Base-by-base conservation (phyloP, 2,113 vertebrate genomes). In the Callipepla squamata region DNA sequence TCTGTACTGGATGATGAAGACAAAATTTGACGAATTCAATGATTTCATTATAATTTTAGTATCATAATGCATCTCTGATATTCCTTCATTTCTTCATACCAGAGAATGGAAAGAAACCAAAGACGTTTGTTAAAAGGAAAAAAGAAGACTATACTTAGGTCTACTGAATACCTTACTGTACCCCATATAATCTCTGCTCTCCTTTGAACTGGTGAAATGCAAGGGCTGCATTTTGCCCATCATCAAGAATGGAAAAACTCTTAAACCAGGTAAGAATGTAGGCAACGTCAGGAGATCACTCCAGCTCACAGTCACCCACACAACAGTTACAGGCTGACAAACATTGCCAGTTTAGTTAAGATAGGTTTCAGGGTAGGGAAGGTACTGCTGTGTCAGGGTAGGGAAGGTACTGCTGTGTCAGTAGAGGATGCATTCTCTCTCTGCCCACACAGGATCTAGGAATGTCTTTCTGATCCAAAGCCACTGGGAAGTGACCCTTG, bases 21-120 rank as follows among this genome's bases (percentile, higher is more conserved):
- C 38, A 77, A 76, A 90, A 88, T 42, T 67, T 85, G 59, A 93
- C 59, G 1, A 91, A 87, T 93, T 92, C 25, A 34, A 83, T 3
- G 4, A 84, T 86, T 89, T 50, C 32, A 74, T 80, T 87, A 73
- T 70, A 91, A 89, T 91, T 96, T 95, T 57, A 89, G 12, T 70
- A 70, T 77, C 34, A 20, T n/a, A 68, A 61, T 34, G 23, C 44
- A 82, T 70, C 59, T n/a, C n/a, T 85, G 40, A 73, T 82, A 28
- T 76, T 76, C 53, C 87, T 80, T 47, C 58, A 59, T 59, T 73
- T 65, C 3, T 13, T 51, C 61, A 82, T 74, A 25, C 38, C 44
- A 91, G 40, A 25, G 57, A 47, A 75, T 79, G 40, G 74, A 93
- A 79, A 85, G 63, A 77, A 85, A 55, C 36, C 61, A 87, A 85